Evolutionary conservation across 2,113 vertebrate genomes (phyloP).

Genomic region (Coptodon bakossiorum): DNA sequence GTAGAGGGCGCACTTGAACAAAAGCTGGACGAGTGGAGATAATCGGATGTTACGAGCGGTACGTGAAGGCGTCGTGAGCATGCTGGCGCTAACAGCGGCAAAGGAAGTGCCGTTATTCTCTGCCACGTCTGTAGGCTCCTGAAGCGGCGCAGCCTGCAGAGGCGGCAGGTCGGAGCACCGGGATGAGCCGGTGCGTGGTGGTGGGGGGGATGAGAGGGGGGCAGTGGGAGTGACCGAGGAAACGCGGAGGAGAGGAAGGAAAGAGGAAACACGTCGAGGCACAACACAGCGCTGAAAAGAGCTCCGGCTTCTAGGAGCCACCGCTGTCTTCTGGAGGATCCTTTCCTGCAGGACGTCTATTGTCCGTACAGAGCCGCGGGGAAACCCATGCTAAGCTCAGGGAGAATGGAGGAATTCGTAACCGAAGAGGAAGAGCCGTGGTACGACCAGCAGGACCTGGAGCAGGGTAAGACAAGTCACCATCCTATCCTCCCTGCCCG

Average conservation of each 20-base stretch:
- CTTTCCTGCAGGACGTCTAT: neutral
- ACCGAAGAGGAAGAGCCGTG: constrained; percentile 94
- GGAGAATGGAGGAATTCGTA: constrained; percentile 89
- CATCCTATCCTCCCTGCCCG: neutral
- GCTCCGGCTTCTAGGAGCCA: neutral
- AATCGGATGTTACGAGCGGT: neutral
- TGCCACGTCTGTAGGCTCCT: constrained; percentile 55
- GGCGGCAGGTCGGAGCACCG: neutral
- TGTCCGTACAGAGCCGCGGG: neutral
- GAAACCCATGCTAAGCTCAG: constrained; percentile 71
- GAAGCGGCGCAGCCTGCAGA: neutral
- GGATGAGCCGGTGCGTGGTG: constrained; percentile 14
- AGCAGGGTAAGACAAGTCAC: constrained; percentile 82
- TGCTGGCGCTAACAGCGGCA: neutral
- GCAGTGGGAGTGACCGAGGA: constrained; percentile 35
- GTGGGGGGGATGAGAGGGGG: constrained; percentile 8
- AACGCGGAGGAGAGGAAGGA: neutral
- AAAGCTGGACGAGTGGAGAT: neutral
- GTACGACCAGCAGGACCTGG: constrained; percentile 97
- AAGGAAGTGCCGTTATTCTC: constrained; percentile 11
- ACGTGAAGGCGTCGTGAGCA: constrained; percentile 14
- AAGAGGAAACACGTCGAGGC: constrained; percentile 27
- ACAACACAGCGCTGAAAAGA: neutral
- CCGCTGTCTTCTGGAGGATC: neutral
- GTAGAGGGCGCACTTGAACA: neutral